Evolutionary conservation across 2,113 vertebrate species (phyloP).

Genomic region (Regulus satrapa): DNA sequence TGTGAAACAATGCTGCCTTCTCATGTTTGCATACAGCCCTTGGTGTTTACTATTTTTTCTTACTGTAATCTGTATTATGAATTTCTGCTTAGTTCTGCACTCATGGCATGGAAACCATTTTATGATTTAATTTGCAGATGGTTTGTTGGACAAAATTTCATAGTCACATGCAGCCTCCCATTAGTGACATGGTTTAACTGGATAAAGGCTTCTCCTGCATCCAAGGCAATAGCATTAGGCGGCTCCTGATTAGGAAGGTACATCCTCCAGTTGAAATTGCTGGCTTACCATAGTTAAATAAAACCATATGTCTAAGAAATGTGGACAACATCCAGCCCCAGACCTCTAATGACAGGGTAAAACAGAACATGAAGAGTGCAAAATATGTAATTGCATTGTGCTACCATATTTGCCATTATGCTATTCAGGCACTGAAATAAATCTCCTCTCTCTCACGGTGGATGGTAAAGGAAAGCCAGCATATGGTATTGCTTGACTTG

Average conservation of each 20-base stretch:
- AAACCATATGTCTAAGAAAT: not conserved
- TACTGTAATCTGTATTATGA: not conserved
- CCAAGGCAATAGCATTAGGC: not conserved
- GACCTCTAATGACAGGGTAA: conserved; percentile 30
- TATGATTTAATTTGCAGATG: not conserved
- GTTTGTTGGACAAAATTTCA: not conserved
- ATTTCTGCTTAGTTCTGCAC: not conserved
- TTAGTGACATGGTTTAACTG: not conserved
- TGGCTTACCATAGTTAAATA: not conserved
- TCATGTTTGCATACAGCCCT: not conserved
- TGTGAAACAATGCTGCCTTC: not conserved
- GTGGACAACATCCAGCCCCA: not conserved
- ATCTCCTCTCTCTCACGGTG: not conserved
- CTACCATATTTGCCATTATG: not conserved
- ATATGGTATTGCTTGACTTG: not conserved
- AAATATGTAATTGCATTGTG: not conserved
- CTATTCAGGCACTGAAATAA: not conserved
- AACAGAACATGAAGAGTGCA: not conserved
- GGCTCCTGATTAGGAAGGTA: not conserved
- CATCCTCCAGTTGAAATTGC: not conserved
- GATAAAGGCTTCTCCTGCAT: not conserved
- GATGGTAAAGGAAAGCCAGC: not conserved
- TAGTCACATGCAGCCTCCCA: not conserved
- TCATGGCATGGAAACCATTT: not conserved
- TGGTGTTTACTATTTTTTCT: not conserved